Conservation (phyloP, 2,888 invertebrate genomes). For the Platycnemis pennipes region DNA sequence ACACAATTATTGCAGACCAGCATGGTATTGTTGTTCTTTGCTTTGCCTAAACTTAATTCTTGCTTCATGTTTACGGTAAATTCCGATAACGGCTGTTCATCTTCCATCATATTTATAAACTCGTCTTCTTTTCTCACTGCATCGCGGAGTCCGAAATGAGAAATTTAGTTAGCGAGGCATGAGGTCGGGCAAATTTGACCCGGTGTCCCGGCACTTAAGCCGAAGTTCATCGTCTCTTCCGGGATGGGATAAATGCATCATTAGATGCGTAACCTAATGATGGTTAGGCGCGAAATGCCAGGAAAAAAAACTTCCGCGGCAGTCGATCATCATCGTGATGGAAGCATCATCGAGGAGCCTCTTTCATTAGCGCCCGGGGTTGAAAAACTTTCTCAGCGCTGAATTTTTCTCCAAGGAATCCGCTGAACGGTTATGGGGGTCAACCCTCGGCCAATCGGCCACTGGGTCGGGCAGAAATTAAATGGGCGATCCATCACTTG, state of each 20-base stretch:
- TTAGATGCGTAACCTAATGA: background rate
- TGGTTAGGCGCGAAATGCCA: background rate
- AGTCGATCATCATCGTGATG: background rate
- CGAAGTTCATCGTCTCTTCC: background rate
- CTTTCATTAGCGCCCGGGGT: background rate
- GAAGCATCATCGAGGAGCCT: background rate
- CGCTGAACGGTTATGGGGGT: background rate
- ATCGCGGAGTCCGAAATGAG: background rate
- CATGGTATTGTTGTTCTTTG: too few relatives aligned
- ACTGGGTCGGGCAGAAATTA: slow-evolving; percentile 13
- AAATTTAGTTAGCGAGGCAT: background rate
- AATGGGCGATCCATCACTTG: background rate
- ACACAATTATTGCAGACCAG: too few relatives aligned
- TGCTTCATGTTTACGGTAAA: too few relatives aligned
- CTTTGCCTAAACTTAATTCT: too few relatives aligned
- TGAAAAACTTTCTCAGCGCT: background rate
- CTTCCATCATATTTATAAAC: too few relatives aligned
- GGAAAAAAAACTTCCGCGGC: background rate
- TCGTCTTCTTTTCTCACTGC: background rate
- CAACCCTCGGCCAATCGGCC: background rate
- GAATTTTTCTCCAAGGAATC: background rate
- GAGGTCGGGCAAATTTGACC: background rate
- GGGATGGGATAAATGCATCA: slow-evolving; percentile 4
- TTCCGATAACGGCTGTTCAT: too few relatives aligned
- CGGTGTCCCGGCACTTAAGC: background rate